Conservation (phyloP, 2,888 invertebrate genomes). For the Cyclophora punctaria region DNA sequence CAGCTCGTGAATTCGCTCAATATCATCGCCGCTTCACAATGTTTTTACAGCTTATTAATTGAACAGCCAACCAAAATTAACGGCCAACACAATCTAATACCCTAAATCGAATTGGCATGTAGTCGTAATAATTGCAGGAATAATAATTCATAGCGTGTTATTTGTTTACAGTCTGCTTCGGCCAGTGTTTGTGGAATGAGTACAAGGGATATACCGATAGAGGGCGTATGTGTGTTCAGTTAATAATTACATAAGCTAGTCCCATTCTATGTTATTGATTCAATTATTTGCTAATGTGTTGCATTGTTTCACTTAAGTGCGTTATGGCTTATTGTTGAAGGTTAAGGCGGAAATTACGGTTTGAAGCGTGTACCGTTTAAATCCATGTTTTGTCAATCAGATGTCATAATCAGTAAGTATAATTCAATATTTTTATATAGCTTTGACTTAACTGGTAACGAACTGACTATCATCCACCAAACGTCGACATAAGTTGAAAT, state of each 20-base stretch:
- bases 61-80: neutral
- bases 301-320: conserved; percentile 4
- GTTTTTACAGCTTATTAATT: neutral
- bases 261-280: conserved; percentile 47
- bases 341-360: neutral
- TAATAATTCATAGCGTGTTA: conserved; percentile 58
- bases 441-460: too few relatives aligned
- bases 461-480: too few relatives aligned
- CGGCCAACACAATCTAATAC: conserved; percentile 6
- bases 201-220: conserved; percentile 64
- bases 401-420: too few relatives aligned
- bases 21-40: neutral
- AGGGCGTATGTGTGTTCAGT: conserved; percentile 55
- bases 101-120: conserved; percentile 16
- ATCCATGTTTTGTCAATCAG: too few relatives aligned
- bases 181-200: conserved; percentile 60
- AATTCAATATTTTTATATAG: too few relatives aligned
- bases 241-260: conserved; percentile 65
- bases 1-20: too few relatives aligned
- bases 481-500: too few relatives aligned
- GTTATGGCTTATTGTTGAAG: neutral
- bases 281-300: conserved; percentile 36
- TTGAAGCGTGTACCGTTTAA: too few relatives aligned
- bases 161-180: conserved; percentile 59
- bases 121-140: conserved; percentile 23